Base-by-base conservation (phyloP, 2,888 invertebrate species). In the Strigamia transsilvanica region DNA sequence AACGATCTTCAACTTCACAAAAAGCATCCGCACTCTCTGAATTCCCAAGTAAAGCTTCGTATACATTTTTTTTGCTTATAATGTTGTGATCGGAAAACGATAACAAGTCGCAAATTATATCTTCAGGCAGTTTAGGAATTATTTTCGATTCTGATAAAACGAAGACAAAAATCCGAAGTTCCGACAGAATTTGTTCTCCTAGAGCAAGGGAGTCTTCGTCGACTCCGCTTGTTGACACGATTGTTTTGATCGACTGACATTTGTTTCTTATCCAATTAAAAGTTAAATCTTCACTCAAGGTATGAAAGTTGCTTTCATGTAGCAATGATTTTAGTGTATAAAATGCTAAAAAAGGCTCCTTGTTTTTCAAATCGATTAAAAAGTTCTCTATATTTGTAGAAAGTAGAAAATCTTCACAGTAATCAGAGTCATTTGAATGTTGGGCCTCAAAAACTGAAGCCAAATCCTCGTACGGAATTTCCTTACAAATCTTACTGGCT, bases 81-180 rank as follows among this genome's bases (percentile, higher is more conserved):
- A 66, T 66, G 12, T 66, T 66, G 18, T 21, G 21, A 66, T 23
- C 23, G 12, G 21, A 66, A 21, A 66, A 66, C 21, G 61, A 23
- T 21, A 23, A 7, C 18, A 66, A 21, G 7, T 66, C 61, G 61
- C 21, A 66, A n/a, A 66, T 23, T n/a, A 66, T 66, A 21, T 66
- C 61, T 23, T 66, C 21, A 21, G 61, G 61, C 23, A 66, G 21
- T 23, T 23, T 13, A 66, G 21, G 61, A 21, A 21, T 18, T 15
- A 46, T 46, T 46, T 46, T 46, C 38, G 32, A 38, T 78, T 78
- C 34, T 18, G 78, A 34, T 13, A 32, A 34, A 21, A 32, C 27
- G 34, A 78, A 78, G 15, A 78, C 78, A 32, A 32, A 78, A 5
- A 32, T 15, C 23, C 78, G 27, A 78, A 78, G 18, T 78, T 78